Conservation (phyloP, 1,140 invertebrate species). For the Dufourea novaeangliae region DNA sequence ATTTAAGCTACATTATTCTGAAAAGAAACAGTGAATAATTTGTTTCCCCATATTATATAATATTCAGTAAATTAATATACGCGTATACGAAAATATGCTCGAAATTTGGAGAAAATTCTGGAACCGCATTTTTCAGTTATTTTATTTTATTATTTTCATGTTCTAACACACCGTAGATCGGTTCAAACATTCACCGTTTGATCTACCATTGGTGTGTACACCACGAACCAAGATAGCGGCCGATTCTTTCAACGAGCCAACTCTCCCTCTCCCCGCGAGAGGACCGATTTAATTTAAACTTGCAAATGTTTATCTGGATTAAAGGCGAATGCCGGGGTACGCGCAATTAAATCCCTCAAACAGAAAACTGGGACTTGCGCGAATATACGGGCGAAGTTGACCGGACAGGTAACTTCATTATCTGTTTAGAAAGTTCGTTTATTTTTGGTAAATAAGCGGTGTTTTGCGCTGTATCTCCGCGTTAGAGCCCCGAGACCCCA, state of each 20-base stretch:
- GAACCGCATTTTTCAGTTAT: too few species aligned
- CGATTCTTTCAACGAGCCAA: not conserved
- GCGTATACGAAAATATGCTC: too few species aligned
- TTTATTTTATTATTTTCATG: too few species aligned
- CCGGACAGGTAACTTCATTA: slow-evolving; percentile 30
- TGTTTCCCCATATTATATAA: too few species aligned
- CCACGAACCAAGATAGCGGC: not conserved
- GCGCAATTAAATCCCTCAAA: slow-evolving; percentile 17
- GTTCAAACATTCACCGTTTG: too few species aligned
- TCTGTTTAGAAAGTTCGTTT: slow-evolving; percentile 32
- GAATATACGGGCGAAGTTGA: slow-evolving; percentile 9
- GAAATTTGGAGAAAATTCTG: too few species aligned
- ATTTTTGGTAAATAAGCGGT: slow-evolving; percentile 33
- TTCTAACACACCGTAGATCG: too few species aligned
- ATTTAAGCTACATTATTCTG: too few species aligned
- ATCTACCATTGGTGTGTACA: too few species aligned
- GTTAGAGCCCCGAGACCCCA: not conserved
- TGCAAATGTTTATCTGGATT: slow-evolving; percentile 36
- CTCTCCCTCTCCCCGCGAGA: not conserved
- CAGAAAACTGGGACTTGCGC: not conserved
- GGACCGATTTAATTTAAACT: slow-evolving; percentile 30
- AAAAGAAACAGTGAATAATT: too few species aligned
- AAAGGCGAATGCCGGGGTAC: not conserved
- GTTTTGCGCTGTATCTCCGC: slow-evolving; percentile 5
- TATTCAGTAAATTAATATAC: too few species aligned